Percentiles rank a stretch among this genome's conserved stretches.
Evolutionary conservation across 1,140 invertebrate genomes (phyloP).

Genomic region (Philaenus spumarius): DNA sequence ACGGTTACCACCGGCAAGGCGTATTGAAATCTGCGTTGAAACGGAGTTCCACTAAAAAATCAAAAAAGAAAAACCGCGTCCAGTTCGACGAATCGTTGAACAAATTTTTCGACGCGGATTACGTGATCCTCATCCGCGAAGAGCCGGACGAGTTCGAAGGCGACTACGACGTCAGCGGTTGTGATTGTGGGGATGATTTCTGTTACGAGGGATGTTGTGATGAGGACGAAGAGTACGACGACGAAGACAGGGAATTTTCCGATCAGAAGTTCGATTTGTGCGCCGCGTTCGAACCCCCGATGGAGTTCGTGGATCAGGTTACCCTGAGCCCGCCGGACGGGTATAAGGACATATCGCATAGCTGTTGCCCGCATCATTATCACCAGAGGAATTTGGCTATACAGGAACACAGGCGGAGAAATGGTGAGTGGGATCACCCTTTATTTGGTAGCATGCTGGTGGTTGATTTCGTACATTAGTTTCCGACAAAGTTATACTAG

Average conservation of each 20-base stretch:
- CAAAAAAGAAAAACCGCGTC: slow-evolving; percentile 61
- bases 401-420: not conserved
- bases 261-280: slow-evolving; percentile 18
- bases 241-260: slow-evolving; percentile 37
- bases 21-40: slow-evolving; percentile 50
- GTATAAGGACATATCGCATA: slow-evolving; percentile 58
- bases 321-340: slow-evolving; percentile 79
- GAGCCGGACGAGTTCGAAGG: slow-evolving; percentile 74
- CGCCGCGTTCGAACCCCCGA: slow-evolving; percentile 44
- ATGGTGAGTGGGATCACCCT: slow-evolving; percentile 16
- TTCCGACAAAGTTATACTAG: too few species aligned
- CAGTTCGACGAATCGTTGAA: slow-evolving; percentile 78
- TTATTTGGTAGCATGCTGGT: too few species aligned
- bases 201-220: slow-evolving; percentile 25
- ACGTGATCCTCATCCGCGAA: slow-evolving; percentile 77
- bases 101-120: slow-evolving; percentile 81
- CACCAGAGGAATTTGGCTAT: slow-evolving; percentile 7
- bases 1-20: slow-evolving; percentile 6
- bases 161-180: slow-evolving; percentile 39
- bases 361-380: slow-evolving; percentile 24
- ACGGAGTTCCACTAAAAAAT: slow-evolving; percentile 39
- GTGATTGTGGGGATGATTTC: slow-evolving; percentile 27
- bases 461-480: too few species aligned
- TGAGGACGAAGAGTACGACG: slow-evolving; percentile 25
- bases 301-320: slow-evolving; percentile 61